A percentile compares a stretch with the other conserved stretches of the same genome.
phyloP scores from a whole-genome alignment of 2,797 vertebrate species.

The Micropoecilia bifurca region DNA sequence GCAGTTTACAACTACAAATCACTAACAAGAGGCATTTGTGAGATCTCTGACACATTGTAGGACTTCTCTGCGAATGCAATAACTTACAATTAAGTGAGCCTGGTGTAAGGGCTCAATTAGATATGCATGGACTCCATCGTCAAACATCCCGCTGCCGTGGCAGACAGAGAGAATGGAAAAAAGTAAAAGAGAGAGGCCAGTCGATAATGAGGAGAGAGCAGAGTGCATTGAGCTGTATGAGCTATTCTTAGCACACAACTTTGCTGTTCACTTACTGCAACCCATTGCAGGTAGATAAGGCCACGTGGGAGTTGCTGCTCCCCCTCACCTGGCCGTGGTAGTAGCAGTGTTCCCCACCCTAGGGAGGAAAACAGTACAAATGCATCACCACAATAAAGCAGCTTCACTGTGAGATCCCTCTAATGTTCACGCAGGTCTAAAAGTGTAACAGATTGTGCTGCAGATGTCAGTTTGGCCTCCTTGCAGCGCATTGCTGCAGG shows the following conservation, averaged over 20 bases:
- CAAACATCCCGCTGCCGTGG: conserved; percentile 92
- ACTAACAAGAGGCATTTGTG: not conserved
- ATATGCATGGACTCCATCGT: conserved; percentile 88
- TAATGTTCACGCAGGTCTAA: conserved; percentile 28
- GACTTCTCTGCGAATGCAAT: conserved; percentile 25
- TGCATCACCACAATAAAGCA: conserved; percentile 45
- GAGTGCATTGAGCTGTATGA: conserved; percentile 35
- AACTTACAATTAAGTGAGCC: conserved; percentile 89
- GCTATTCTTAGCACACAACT: conserved; percentile 29
- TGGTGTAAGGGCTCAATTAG: conserved; percentile 91
- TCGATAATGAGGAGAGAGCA: conserved; percentile 54
- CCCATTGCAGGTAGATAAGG: conserved; percentile 96
- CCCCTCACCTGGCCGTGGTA: conserved; percentile 95
- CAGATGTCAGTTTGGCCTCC: conserved; percentile 47
- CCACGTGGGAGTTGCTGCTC: conserved; percentile 86
- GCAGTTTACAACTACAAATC: not conserved
- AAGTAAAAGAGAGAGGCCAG: conserved; percentile 44
- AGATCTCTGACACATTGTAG: conserved; percentile 16
- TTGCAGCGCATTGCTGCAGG: conserved; percentile 31
- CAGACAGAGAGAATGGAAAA: conserved; percentile 49
- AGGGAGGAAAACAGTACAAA: conserved; percentile 49
- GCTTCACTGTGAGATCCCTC: conserved; percentile 12
- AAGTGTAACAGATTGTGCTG: conserved; percentile 47
- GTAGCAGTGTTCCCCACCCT: conserved; percentile 99
- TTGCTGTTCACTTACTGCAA: conserved; percentile 90